A percentile compares a stretch with the other conserved stretches of the same genome.
These are phyloP conservation scores for Epinotia brunnichana DNA, from an alignment of 2,888 invertebrate genomes.

Conservation along the genomic window DNA sequence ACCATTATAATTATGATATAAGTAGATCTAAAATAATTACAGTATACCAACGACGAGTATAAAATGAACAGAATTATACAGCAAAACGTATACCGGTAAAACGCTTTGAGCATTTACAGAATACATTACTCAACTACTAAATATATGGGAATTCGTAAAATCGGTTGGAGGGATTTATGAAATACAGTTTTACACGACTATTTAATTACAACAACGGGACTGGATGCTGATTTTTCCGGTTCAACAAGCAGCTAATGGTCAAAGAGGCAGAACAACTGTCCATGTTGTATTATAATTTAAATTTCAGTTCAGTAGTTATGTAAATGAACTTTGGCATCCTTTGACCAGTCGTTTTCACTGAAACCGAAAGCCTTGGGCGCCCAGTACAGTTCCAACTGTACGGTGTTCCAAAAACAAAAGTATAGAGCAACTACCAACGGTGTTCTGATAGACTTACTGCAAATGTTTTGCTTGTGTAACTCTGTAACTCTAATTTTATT, in stretches of 20 bases:
- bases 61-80: neutral
- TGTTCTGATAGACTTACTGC: neutral
- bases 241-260: slow-evolving; percentile 11
- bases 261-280: slow-evolving; percentile 10
- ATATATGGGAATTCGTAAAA: no score
- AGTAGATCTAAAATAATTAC: no score
- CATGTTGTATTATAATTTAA: slow-evolving; percentile 34
- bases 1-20: no score
- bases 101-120: neutral
- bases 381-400: slow-evolving; percentile 11
- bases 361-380: slow-evolving; percentile 22
- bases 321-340: slow-evolving; percentile 24
- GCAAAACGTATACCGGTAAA: neutral
- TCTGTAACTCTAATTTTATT: no score
- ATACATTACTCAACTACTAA: neutral
- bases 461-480: no score
- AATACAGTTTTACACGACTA: neutral
- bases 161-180: neutral
- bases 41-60: neutral
- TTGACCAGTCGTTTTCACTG: slow-evolving; percentile 28
- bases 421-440: neutral
- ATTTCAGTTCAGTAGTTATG: slow-evolving; percentile 31
- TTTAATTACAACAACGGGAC: neutral
- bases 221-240: slow-evolving; percentile 2
- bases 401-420: slow-evolving; percentile 1